phyloP scores from a whole-genome alignment of 2,888 invertebrate species.

The Chrysina gloriosa region DNA sequence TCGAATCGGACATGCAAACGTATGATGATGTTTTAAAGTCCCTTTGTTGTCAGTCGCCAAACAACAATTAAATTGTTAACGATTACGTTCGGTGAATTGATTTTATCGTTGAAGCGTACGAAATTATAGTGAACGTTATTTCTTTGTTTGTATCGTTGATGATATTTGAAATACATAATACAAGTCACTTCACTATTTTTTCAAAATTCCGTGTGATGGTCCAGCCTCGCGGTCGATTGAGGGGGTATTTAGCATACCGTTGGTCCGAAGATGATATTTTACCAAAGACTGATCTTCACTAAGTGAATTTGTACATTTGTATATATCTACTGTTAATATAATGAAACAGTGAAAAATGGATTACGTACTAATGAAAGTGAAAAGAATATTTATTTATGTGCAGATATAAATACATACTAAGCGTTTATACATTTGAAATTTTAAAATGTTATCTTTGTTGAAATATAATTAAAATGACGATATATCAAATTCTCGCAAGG shows the following conservation, averaged over 20 bases:
- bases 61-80: constrained; percentile 60
- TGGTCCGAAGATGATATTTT: constrained; percentile 28
- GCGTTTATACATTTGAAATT: constrained; percentile 41
- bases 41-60: constrained; percentile 74
- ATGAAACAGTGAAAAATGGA: constrained; percentile 5
- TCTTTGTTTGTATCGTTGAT: constrained; percentile 8
- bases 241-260: constrained; percentile 9
- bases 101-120: constrained; percentile 23
- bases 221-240: background rate
- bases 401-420: constrained; percentile 20
- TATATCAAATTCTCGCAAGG: constrained; percentile 20
- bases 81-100: constrained; percentile 17
- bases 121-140: constrained; percentile 35
- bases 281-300: constrained; percentile 53
- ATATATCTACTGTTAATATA: constrained; percentile 34
- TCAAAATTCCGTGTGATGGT: background rate
- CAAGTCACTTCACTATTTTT: constrained; percentile 21
- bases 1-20: constrained; percentile 79
- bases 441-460: constrained; percentile 36
- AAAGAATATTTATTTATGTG: constrained; percentile 35
- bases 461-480: constrained; percentile 26
- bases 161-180: constrained; percentile 12
- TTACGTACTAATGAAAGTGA: constrained; percentile 18
- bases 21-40: constrained; percentile 82
- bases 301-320: constrained; percentile 47